Evolutionary conservation across 1,140 invertebrate genomes (phyloP).

Genomic region (Parapsyche elsis): DNA sequence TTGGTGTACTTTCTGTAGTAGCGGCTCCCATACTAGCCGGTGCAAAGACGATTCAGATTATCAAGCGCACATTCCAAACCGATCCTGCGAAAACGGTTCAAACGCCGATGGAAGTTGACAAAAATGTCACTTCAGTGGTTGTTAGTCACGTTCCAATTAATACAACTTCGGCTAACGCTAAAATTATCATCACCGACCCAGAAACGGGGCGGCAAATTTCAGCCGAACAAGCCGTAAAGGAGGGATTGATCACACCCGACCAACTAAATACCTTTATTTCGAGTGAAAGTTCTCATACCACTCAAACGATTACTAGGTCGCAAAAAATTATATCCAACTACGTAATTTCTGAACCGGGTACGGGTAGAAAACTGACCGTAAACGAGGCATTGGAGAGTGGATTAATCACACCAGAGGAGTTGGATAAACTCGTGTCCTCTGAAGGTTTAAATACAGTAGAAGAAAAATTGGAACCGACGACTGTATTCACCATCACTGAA

Average conservation of each 20-base stretch:
- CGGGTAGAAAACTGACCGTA: constrained; percentile 79
- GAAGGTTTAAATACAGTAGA: background rate
- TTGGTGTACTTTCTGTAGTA: constrained; percentile 76
- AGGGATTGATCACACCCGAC: constrained; percentile 71
- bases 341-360: constrained; percentile 73
- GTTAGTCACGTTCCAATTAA: constrained; percentile 59
- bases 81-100: background rate
- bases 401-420: constrained; percentile 74
- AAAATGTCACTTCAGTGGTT: constrained; percentile 56
- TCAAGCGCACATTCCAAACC: constrained; percentile 54
- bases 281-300: constrained; percentile 58
- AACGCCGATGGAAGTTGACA: constrained; percentile 8
- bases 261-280: constrained; percentile 50
- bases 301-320: constrained; percentile 3
- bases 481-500: constrained; percentile 63
- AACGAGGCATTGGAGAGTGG: constrained; percentile 84
- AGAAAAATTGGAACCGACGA: background rate
- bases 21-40: constrained; percentile 78
- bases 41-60: constrained; percentile 69
- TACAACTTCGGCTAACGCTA: background rate
- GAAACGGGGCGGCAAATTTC: constrained; percentile 74
- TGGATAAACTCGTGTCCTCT: constrained; percentile 57
- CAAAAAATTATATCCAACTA: constrained; percentile 8
- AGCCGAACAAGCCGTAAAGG: constrained; percentile 76
- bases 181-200: constrained; percentile 68